Evolutionary conservation across 2,888 invertebrate genomes (phyloP), one percentile per base, ranked within the genome.

Genomic region (Cephus pulcher): DNA sequence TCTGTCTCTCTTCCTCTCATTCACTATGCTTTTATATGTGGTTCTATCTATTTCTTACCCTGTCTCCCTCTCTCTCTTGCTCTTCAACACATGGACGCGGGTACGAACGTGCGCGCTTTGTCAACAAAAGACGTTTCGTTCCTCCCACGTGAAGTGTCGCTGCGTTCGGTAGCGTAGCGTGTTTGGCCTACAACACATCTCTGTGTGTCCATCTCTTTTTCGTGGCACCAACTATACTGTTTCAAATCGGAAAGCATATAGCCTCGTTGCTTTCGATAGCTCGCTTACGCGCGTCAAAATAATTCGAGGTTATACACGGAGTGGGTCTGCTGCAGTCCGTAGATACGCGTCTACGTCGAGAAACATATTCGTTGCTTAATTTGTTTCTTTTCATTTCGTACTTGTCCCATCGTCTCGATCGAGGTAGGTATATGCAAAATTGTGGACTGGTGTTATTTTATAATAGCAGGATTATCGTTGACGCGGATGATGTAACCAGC

Each of bases 1-100:
- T 76, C 15, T 33, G 33, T 75, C 32, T 75, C 37, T 37, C 33
- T 75, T 40, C 32, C 33, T 37, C 75, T 74, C 74, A 30, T 34
- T 6, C 35, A 34, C 35, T 35, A 34, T 73, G n/a, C 35, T 56
- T 69, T 23, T 34, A 32, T 35, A 37, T 69, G 34, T 35, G n/a
- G 32, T 34, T 70, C 76, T 76, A n/a, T 35, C 30, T 73, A 35
- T 34, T 34, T 56, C 56, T 56, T 56, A 56, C 23, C 3, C 70
- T 70, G 35, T 12, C 1, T 35, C 35, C 9, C 32, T 71, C 71
- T 71, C 71, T 71, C 71, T 11, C 71, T 71, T 34, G 4, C 33
- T 71, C 32, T 12, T 34, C 71, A 1, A 70, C 71, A 6, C 71
- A 32, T 9, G 2, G 15, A 9, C 9, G 6, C 0, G 1, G 1